Evolutionary conservation across 2,113 vertebrate species (phyloP).

Genomic region (Platycercus adscitus): DNA sequence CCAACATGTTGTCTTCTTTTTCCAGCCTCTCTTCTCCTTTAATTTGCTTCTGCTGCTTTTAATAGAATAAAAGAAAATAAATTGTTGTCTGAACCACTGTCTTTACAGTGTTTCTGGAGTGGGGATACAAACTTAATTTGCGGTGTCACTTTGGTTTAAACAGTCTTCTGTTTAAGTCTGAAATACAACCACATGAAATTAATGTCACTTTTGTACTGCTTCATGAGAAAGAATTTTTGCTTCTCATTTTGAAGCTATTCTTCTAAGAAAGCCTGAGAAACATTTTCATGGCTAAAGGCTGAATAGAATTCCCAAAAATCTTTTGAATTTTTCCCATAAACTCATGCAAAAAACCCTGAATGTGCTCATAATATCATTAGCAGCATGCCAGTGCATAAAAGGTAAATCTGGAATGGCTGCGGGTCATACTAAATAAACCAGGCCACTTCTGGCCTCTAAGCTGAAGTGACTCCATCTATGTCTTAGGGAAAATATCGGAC

Average conservation of each 20-base stretch:
- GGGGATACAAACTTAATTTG: slow-evolving; percentile 38
- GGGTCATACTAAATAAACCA: not conserved
- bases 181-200: slow-evolving; percentile 30
- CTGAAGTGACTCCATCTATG: not conserved
- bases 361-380: not conserved
- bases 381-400: not conserved
- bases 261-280: slow-evolving; percentile 1
- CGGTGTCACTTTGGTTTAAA: slow-evolving; percentile 49
- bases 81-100: slow-evolving; percentile 48
- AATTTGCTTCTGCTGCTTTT: slow-evolving; percentile 53
- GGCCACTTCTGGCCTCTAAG: not conserved
- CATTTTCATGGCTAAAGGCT: not conserved
- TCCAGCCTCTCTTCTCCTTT: not conserved
- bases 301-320: not conserved
- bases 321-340: not conserved
- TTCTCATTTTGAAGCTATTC: slow-evolving; percentile 12
- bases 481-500: not conserved
- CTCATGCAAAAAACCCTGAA: not conserved
- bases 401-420: not conserved
- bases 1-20: slow-evolving; percentile 29
- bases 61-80: slow-evolving; percentile 57
- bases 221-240: slow-evolving; percentile 38
- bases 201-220: slow-evolving; percentile 42
- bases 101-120: slow-evolving; percentile 37
- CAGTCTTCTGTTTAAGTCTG: slow-evolving; percentile 51